Conservation (phyloP, 2,888 invertebrate species). For the Drosophila picticornis region DNA sequence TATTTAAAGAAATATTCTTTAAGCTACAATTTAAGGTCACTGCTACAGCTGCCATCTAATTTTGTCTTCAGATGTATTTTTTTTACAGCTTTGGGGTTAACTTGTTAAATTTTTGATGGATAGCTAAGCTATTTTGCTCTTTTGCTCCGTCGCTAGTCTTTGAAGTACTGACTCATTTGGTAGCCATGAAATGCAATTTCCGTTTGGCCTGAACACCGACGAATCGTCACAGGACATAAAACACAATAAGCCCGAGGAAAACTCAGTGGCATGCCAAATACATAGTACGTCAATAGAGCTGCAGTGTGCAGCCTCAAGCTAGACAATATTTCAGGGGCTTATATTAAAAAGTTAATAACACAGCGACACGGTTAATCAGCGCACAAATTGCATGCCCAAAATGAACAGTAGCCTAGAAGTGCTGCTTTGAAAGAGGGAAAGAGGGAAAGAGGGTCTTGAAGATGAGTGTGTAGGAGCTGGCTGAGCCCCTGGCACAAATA, state of each 20-base stretch:
- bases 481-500: constrained; percentile 45
- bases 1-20: background rate
- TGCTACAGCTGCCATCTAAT: background rate
- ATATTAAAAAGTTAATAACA: constrained; percentile 76
- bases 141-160: background rate
- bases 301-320: constrained; percentile 15
- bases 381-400: constrained; percentile 61
- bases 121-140: background rate
- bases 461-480: constrained; percentile 11
- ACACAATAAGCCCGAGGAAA: constrained; percentile 1
- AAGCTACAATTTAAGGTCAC: background rate
- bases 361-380: constrained; percentile 77
- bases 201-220: constrained; percentile 35
- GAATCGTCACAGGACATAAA: constrained; percentile 68
- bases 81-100: background rate
- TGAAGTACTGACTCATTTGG: constrained; percentile 55
- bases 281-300: constrained; percentile 54
- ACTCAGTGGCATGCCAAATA: constrained; percentile 32
- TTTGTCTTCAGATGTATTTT: background rate
- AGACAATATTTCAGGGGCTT: constrained; percentile 61
- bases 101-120: constrained; percentile 1
- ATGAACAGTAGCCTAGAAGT: constrained; percentile 40
- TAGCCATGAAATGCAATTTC: constrained; percentile 62
- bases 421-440: background rate
- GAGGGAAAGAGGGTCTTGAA: no score